Evolutionary conservation across 2,797 vertebrate species (phyloP).

Genomic region (Pangasius djambal): DNA sequence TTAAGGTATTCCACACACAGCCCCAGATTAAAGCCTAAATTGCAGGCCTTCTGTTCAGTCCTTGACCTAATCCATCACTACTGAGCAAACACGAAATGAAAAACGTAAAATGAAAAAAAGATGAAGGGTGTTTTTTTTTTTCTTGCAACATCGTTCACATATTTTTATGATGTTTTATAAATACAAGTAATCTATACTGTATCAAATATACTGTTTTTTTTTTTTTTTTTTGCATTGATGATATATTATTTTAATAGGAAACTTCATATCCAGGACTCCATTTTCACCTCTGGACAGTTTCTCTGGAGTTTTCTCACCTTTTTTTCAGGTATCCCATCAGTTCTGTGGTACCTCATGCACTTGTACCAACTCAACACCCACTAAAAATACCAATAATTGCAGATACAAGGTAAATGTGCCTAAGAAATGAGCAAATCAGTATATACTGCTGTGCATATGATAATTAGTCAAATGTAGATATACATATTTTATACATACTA

Average conservation of each 20-base stretch:
- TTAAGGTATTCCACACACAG: neutral
- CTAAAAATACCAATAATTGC: neutral
- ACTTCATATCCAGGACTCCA: neutral
- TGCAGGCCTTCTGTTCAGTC: constrained; percentile 2
- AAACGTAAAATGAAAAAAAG: neutral
- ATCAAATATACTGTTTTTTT: too few species aligned
- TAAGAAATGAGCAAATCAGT: neutral
- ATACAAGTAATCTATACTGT: neutral
- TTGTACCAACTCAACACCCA: neutral
- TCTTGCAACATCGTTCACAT: neutral
- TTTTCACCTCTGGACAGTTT: neutral
- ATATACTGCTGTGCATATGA: neutral
- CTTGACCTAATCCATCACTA: constrained; percentile 7
- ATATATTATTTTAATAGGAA: neutral
- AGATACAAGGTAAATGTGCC: neutral
- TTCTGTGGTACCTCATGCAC: neutral
- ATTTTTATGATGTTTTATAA: neutral
- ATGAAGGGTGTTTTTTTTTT: neutral
- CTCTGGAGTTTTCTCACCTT: neutral
- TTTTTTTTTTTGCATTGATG: neutral
- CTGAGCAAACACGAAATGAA: constrained; percentile 5
- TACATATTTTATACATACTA: neutral
- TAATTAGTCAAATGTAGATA: neutral
- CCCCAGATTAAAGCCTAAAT: constrained; percentile 14
- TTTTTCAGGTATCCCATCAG: neutral